Conservation (phyloP, 2,797 vertebrate species). For the Falco rusticolus region DNA sequence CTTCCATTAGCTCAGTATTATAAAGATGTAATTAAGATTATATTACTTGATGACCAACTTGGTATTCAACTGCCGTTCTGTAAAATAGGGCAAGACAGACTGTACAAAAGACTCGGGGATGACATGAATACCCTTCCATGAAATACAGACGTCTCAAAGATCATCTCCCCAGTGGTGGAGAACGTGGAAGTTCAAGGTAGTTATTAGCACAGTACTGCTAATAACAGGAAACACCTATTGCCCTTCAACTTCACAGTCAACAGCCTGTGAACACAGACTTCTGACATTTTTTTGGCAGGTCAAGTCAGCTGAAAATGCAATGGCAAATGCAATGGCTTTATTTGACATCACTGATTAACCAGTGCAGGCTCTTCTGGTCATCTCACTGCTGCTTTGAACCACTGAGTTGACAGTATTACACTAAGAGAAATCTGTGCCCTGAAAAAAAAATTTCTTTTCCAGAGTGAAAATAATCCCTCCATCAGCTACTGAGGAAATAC, state of each 20-base stretch:
- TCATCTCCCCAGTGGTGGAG: not conserved
- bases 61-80: not conserved
- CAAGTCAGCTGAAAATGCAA: not conserved
- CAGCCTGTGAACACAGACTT: not conserved
- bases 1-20: not conserved
- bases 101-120: not conserved
- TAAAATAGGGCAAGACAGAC: not conserved
- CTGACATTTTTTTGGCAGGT: not conserved
- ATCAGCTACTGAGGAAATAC: not conserved
- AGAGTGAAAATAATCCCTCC: not conserved
- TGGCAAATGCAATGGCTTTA: not conserved
- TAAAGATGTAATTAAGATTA: slow-evolving; percentile 10
- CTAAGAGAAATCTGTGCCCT: not conserved
- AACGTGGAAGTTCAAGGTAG: not conserved
- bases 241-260: not conserved
- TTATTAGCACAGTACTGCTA: not conserved
- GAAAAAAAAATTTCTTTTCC: not conserved
- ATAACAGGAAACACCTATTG: not conserved
- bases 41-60: not conserved
- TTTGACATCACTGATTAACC: not conserved
- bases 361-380: not conserved
- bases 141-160: not conserved
- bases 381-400: not conserved
- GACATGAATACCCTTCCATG: not conserved
- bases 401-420: not conserved